Conservation (phyloP, 2,888 invertebrate genomes). For the Agrilus mali region DNA sequence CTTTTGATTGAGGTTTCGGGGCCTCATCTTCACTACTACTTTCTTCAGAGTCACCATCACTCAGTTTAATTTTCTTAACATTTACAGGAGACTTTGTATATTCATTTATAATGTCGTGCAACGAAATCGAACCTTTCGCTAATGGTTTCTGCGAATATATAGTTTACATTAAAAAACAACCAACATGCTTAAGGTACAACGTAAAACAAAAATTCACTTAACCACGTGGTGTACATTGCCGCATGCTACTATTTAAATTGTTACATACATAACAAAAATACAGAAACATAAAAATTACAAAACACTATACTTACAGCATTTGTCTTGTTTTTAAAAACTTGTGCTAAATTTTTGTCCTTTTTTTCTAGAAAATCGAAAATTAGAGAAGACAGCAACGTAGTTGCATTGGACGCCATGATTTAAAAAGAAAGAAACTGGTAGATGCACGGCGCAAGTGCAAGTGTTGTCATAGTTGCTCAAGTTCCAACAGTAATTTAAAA, state of each 20-base stretch:
- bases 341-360: constrained; percentile 52
- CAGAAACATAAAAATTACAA: constrained; percentile 1
- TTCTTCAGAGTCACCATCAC: constrained; percentile 21
- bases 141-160: constrained; percentile 43
- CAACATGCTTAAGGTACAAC: background rate
- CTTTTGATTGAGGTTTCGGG: constrained; percentile 5
- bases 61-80: constrained; percentile 29
- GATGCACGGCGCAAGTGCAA: no score
- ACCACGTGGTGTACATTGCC: background rate
- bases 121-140: constrained; percentile 49
- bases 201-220: background rate
- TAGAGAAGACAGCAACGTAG: constrained; percentile 40
- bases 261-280: background rate
- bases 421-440: constrained; percentile 2
- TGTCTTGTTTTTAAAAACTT: constrained; percentile 55
- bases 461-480: no score
- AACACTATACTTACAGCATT: constrained; percentile 53
- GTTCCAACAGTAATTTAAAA: no score
- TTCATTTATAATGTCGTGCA: constrained; percentile 46
- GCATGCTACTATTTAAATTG: background rate
- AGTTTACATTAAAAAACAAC: background rate
- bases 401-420: constrained; percentile 32
- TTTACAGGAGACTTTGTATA: constrained; percentile 40
- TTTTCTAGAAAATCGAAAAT: constrained; percentile 52
- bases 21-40: constrained; percentile 23